Conservation (phyloP, 1,140 invertebrate species). For the Musca domestica region DNA sequence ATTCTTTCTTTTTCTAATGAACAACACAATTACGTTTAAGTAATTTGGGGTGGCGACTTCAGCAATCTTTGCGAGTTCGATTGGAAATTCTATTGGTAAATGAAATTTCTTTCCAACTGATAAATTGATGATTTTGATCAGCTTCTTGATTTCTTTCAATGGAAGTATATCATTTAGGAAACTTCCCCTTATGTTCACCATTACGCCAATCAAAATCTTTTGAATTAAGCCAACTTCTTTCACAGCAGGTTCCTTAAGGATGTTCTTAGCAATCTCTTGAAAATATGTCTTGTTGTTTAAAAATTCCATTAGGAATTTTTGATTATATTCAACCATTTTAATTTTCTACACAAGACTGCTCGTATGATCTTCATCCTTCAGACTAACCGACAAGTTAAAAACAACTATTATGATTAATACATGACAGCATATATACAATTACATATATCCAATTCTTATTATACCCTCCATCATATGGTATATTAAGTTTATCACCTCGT, state of each 20-base stretch:
- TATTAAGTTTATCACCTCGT: too few relatives aligned
- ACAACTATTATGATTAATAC: not conserved
- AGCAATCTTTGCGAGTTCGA: not conserved
- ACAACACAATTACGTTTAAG: too few relatives aligned
- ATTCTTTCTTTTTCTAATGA: too few relatives aligned
- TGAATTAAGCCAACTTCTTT: not conserved
- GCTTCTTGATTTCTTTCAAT: not conserved
- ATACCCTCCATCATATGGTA: too few relatives aligned
- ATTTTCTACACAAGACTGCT: too few relatives aligned
- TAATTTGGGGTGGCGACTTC: not conserved
- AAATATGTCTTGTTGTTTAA: too few relatives aligned
- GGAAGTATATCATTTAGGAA: slow-evolving; percentile 12
- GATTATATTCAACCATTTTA: too few relatives aligned
- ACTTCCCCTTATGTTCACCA: not conserved
- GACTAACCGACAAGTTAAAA: not conserved
- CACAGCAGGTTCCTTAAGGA: not conserved
- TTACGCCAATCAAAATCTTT: not conserved
- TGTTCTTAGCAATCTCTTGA: not conserved
- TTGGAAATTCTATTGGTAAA: not conserved
- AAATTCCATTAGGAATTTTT: too few relatives aligned
- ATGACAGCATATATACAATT: not conserved
- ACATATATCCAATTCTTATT: not conserved
- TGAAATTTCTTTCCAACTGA: not conserved
- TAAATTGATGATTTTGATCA: slow-evolving; percentile 4
- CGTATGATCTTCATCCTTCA: not conserved